Evolutionary conservation across 2,888 invertebrate species (phyloP).

Genomic region (Chloroclysta siterata): DNA sequence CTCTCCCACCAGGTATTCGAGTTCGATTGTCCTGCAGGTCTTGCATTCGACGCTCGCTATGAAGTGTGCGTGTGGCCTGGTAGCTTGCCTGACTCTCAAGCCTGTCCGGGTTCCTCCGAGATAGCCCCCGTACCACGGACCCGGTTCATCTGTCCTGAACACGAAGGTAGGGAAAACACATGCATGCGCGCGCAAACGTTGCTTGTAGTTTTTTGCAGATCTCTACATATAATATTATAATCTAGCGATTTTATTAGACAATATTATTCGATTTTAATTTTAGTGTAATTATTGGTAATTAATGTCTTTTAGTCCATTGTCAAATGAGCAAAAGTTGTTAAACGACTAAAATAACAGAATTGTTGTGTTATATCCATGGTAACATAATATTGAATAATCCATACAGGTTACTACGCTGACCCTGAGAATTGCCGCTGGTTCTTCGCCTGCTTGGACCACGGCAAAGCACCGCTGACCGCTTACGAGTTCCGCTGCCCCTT

Average conservation of each 20-base stretch:
- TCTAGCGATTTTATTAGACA: too few species aligned
- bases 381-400: not conserved
- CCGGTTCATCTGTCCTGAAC: slow-evolving; percentile 88
- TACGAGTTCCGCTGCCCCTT: slow-evolving; percentile 94
- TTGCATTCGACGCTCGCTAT: slow-evolving; percentile 90
- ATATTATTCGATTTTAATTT: too few species aligned
- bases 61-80: slow-evolving; percentile 94
- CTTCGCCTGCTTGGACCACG: slow-evolving; percentile 91
- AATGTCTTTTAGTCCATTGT: too few species aligned
- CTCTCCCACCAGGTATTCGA: slow-evolving; percentile 84
- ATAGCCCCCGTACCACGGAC: slow-evolving; percentile 89
- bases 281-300: too few species aligned
- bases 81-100: slow-evolving; percentile 87
- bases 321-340: too few species aligned
- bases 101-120: slow-evolving; percentile 91
- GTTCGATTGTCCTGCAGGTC: slow-evolving; percentile 91
- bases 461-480: slow-evolving; percentile 86
- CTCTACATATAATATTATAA: too few species aligned
- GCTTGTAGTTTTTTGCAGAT: too few species aligned
- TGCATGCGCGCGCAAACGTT: too few species aligned
- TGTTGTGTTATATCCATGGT: not conserved
- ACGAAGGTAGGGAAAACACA: slow-evolving; percentile 74
- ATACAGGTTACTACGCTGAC: slow-evolving; percentile 90
- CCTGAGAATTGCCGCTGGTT: slow-evolving; percentile 94
- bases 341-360: too few species aligned